A percentile compares a stretch with the other conserved stretches of the same genome.
Evolutionary conservation across 2,113 vertebrate species (phyloP).

Genomic region (Pelecanus crispus): DNA sequence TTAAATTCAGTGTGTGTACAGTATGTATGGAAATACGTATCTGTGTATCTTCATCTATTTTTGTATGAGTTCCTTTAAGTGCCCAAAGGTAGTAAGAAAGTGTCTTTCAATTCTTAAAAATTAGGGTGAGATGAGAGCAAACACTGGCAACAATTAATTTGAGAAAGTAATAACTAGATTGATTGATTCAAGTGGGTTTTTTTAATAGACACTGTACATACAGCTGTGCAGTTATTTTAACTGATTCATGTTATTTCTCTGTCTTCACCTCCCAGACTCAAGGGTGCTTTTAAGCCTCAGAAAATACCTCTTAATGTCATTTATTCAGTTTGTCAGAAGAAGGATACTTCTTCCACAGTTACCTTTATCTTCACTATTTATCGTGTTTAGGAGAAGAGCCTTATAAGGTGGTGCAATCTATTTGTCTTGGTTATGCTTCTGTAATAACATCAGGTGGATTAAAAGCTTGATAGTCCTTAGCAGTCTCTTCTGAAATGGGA

Average conservation of each 20-base stretch:
- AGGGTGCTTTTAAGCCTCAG: neutral
- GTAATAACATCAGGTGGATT: neutral
- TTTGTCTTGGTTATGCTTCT: neutral
- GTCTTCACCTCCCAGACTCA: neutral
- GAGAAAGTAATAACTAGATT: neutral
- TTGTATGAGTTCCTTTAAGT: neutral
- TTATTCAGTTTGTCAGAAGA: neutral
- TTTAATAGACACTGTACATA: neutral
- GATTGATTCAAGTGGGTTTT: neutral
- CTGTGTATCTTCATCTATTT: neutral
- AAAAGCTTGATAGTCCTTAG: neutral
- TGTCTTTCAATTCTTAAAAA: neutral
- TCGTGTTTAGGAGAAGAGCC: neutral
- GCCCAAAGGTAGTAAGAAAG: neutral
- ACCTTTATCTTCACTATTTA: neutral
- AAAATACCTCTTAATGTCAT: neutral
- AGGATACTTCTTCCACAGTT: neutral
- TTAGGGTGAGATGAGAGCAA: neutral
- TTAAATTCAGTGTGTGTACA: neutral
- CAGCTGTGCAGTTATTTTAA: neutral
- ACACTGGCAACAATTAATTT: neutral
- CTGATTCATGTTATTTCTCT: neutral
- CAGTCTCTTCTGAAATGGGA: neutral
- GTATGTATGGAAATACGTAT: neutral
- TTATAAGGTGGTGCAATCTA: neutral